Base-by-base conservation (phyloP, 2,888 invertebrate genomes). In the Carabus problematicus region DNA sequence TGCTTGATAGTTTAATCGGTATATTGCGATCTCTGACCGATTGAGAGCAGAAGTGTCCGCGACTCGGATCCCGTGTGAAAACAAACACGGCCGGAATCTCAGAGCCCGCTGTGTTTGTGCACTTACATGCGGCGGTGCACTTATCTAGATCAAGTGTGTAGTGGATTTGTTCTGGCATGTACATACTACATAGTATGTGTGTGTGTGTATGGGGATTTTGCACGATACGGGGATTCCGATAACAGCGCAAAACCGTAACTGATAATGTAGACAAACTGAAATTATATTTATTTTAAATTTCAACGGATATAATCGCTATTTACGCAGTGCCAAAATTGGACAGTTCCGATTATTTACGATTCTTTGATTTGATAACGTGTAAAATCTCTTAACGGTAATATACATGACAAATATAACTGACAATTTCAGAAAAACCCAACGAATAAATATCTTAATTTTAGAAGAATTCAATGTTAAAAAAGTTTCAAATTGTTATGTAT, bases 11-110 rank as follows among this genome's bases (percentile, higher is more conserved):
- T 29, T 29, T 29, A 29, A 29, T 29, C 29, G 29, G 29, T 29
- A 29, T 29, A 29, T 29, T 29, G 29, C 29, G 29, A 29, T 29
- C 29, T 29, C 29, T 29, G 49, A 49, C 18, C 49, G 52, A 16
- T 52, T 19, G 52, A 16, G 52, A 16, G 47, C 16, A 14, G 47
- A 11, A 12, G 40, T 42, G 41, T 59, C 14, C 19, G 41, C 19
- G 63, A 43, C 39, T 52, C 40, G 49, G 47, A 14, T 59, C 58
- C 49, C 67, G 67, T 67, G 67, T 67, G 67, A 67, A 67, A 67
- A 67, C 60, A 67, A 60, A 67, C 45, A 60, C 52, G 42, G 14
- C 7, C 18, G 42, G 60, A 67, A 67, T 67, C 67, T 60, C 60
- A 67, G 12, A n/a, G 16, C 52, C 16, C n/a, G 16, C 8, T 40